Evolutionary conservation across 1,140 invertebrate genomes (phyloP), one percentile per base, ranked within the genome.

Genomic region (Pogonus chalceus): DNA sequence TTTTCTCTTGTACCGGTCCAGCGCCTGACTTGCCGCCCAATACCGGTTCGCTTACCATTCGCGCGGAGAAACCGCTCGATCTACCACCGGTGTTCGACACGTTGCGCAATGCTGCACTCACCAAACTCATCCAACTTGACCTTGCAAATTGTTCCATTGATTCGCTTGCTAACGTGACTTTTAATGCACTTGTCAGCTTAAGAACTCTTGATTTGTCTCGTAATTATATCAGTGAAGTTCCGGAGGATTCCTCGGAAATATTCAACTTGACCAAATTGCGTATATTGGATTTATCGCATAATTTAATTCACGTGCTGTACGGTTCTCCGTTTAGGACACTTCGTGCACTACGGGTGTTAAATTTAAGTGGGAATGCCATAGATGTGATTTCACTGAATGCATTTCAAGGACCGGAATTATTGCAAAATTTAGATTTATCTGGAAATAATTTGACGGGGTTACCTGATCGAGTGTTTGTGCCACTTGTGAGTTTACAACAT

Each of bases 371-470:
- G 12, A 84, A 84, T 61, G 58, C 60, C 26, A 73, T 84, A 18
- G 54, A 63, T 14, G 65, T 65, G n/a, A 68, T 84, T 10, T 69
- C 75, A 49, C 70, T 73, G n/a, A 62, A 68, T 18, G 73, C 67
- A 16, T 83, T 83, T 53, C 53, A 62, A 2, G 69, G 70, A 3
- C 54, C 78, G 18, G 56, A 59, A 2, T 61, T 55, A 3, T 61
- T 81, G 37, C 70, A 74, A 55, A 67, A 66, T 51, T 63, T 81
- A 56, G 82, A 88, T 60, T 65, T 90, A 16, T 80, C 81, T 7
- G 69, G 75, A 47, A 87, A 87, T 65, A 71, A 72, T 53, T 69
- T 91, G 31, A 71, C 71, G 1, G 65, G 64, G n/a, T 63, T 91
- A 47, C 71, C 77, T 4, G 77, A 79, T 52, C 69, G 69, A 18